Percentiles rank a stretch among this genome's conserved stretches.
phyloP scores from a whole-genome alignment of 2,888 invertebrate genomes.

The Cheilosia grossa region DNA sequence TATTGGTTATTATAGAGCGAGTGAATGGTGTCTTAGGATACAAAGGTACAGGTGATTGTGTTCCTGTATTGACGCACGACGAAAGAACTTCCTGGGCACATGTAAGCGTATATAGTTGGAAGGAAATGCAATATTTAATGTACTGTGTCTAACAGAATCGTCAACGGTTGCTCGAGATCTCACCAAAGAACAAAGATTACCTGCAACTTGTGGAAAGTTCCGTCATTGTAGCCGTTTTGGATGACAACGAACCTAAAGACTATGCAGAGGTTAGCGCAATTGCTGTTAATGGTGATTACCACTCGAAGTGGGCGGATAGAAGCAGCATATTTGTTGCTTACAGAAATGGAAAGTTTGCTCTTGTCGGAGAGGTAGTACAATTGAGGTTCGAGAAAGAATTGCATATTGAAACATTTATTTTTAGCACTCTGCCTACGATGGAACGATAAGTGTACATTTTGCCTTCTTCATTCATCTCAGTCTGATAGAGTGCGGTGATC shows the following conservation, averaged over 20 bases:
- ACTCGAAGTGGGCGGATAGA: slow-evolving; percentile 86
- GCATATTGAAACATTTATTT: background rate
- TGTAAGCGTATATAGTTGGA: slow-evolving; percentile 79
- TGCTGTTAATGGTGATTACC: slow-evolving; percentile 84
- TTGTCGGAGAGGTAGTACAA: slow-evolving; percentile 84
- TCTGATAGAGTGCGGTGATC: slow-evolving; percentile 80
- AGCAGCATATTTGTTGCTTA: slow-evolving; percentile 83
- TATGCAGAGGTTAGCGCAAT: slow-evolving; percentile 82
- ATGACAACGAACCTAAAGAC: slow-evolving; percentile 81
- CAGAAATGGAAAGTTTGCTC: slow-evolving; percentile 84
- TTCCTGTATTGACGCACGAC: slow-evolving; percentile 84
- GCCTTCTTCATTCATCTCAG: slow-evolving; percentile 80
- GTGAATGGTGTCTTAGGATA: slow-evolving; percentile 83
- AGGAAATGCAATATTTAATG: background rate
- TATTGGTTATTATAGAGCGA: slow-evolving; percentile 81
- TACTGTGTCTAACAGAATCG: slow-evolving; percentile 81
- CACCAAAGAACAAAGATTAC: slow-evolving; percentile 81
- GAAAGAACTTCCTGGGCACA: slow-evolving; percentile 85
- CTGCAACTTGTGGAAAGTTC: slow-evolving; percentile 83
- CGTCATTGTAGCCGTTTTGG: slow-evolving; percentile 81
- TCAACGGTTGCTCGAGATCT: slow-evolving; percentile 81
- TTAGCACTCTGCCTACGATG: slow-evolving; percentile 83
- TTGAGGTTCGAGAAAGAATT: background rate
- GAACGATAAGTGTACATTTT: slow-evolving; percentile 81
- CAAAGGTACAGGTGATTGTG: slow-evolving; percentile 83